These are phyloP conservation scores for Globodera rostochiensis DNA, from an alignment of 1,140 invertebrate species.

Conservation along the genomic window DNA sequence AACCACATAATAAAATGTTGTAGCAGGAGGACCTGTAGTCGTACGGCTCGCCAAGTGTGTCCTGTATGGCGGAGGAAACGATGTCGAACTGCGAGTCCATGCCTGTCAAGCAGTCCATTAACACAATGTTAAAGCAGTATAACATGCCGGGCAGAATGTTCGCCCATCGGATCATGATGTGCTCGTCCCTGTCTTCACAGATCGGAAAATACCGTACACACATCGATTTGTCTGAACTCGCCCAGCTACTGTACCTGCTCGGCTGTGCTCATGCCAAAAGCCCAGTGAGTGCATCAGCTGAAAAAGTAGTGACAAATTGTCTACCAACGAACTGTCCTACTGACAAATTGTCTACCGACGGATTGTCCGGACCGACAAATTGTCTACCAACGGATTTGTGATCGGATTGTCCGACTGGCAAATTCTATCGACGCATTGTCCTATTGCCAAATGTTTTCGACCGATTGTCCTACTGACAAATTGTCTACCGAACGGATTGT, in stretches of 20 bases:
- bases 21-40: conserved; percentile 45
- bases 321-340: too few species aligned
- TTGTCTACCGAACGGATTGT: too few species aligned
- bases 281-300: conserved; percentile 51
- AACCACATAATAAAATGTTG: not conserved
- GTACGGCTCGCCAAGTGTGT: conserved; percentile 61
- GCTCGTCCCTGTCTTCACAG: conserved; percentile 57
- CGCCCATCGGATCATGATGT: conserved; percentile 64
- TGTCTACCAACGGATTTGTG: too few species aligned
- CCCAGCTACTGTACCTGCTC: conserved; percentile 46
- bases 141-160: conserved; percentile 56
- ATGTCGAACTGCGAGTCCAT: conserved; percentile 66
- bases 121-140: too few species aligned
- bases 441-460: too few species aligned
- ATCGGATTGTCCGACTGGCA: too few species aligned
- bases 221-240: too few species aligned
- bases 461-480: too few species aligned
- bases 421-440: too few species aligned
- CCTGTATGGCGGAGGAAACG: conserved; percentile 62
- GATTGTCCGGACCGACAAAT: too few species aligned
- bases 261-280: conserved; percentile 64
- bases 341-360: too few species aligned
- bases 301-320: conserved; percentile 16
- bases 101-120: conserved; percentile 21
- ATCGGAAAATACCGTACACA: conserved; percentile 23